Evolutionary conservation across 2,888 invertebrate species (phyloP).

Genomic region (Eupithecia pulchellata): DNA sequence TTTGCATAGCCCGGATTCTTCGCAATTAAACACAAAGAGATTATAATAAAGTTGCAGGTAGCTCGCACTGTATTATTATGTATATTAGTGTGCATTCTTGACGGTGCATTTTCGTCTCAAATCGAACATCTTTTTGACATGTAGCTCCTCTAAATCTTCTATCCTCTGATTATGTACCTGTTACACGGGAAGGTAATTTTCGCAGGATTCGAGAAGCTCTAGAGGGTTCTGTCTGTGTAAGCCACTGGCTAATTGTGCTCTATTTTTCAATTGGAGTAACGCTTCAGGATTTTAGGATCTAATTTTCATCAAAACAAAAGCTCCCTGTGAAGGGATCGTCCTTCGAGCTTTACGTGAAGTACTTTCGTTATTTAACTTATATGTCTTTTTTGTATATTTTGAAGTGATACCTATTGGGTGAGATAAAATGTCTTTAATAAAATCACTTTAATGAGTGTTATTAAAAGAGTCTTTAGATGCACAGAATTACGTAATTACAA

Average conservation of each 20-base stretch:
- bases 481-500: too few species aligned
- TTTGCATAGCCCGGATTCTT: neutral
- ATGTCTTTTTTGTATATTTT: too few species aligned
- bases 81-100: neutral
- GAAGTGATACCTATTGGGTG: too few species aligned
- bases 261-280: constrained; percentile 26
- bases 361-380: too few species aligned
- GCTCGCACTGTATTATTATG: neutral
- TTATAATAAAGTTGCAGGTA: neutral
- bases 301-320: constrained; percentile 23
- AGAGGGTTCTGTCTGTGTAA: constrained; percentile 30
- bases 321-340: neutral
- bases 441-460: too few species aligned
- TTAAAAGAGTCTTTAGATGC: too few species aligned
- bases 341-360: neutral
- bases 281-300: constrained; percentile 8
- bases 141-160: neutral
- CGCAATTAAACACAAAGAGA: neutral
- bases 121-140: neutral
- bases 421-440: too few species aligned
- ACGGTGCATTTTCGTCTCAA: neutral
- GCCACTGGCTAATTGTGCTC: constrained; percentile 35
- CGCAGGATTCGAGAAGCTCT: constrained; percentile 28
- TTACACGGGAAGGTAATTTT: constrained; percentile 31
- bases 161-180: constrained; percentile 24